These are phyloP conservation scores for Rafetus swinhoei DNA, from an alignment of 2,113 vertebrate genomes.

Conservation along the genomic window DNA sequence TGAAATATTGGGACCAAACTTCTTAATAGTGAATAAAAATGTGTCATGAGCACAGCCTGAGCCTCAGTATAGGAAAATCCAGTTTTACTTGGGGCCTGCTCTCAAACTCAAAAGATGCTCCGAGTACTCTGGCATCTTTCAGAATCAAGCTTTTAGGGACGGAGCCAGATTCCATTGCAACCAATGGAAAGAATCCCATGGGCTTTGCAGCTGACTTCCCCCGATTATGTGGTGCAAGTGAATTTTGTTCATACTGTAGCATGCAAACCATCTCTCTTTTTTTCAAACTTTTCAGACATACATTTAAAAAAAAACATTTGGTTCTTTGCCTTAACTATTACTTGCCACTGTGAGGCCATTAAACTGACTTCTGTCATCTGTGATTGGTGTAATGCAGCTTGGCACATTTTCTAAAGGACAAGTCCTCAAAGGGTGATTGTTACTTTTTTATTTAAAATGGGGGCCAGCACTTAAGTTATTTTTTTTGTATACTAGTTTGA, in stretches of 20 bases:
- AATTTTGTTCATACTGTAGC: neutral
- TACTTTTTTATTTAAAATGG: accelerated
- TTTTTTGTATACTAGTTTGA: neutral
- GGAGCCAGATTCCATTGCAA: neutral
- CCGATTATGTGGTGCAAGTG: neutral
- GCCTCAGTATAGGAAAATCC: neutral
- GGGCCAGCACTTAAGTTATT: neutral
- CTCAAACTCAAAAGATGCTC: neutral
- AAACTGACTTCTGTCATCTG: neutral
- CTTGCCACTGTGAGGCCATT: neutral
- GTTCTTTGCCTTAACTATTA: neutral
- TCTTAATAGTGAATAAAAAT: neutral
- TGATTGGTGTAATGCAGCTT: neutral
- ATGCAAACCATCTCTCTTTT: neutral
- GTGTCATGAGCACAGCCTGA: neutral
- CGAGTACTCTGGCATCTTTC: neutral
- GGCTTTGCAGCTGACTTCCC: neutral
- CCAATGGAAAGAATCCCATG: neutral
- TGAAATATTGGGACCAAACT: neutral
- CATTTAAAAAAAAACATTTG: neutral
- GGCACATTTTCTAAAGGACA: neutral
- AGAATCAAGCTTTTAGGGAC: neutral
- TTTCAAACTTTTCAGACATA: neutral
- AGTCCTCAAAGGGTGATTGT: too few species aligned
- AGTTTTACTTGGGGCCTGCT: neutral